phyloP scores from a whole-genome alignment of 2,797 vertebrate genomes.

The Gymnoscopelus braueri region DNA sequence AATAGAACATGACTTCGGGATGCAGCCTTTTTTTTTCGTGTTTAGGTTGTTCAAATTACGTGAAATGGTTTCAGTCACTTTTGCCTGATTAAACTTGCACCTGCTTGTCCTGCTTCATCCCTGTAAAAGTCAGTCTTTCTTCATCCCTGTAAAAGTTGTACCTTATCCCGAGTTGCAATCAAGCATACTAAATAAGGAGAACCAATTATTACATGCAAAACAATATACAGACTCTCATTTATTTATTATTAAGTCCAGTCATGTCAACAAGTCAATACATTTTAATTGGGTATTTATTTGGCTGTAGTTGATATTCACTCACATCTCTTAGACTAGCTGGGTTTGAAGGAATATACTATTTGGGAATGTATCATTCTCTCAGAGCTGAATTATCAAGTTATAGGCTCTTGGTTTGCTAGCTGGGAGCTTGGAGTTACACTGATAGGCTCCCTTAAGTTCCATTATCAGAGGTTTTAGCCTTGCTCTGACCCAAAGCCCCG shows the following conservation, averaged over 20 bases:
- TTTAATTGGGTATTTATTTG: constrained; percentile 4
- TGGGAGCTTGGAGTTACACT: constrained; percentile 32
- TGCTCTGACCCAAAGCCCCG: constrained; percentile 60
- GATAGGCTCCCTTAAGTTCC: constrained; percentile 41
- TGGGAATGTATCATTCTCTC: constrained; percentile 8
- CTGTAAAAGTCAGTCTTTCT: constrained; percentile 9
- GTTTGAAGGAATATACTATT: neutral
- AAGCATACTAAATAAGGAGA: neutral
- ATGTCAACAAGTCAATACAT: constrained; percentile 2
- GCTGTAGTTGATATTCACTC: constrained; percentile 16
- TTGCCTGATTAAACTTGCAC: constrained; percentile 18
- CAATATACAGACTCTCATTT: neutral
- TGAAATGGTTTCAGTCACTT: constrained; percentile 13
- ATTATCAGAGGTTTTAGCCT: constrained; percentile 54
- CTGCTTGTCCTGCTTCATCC: constrained; percentile 11
- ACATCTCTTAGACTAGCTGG: constrained; percentile 4
- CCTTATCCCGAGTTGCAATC: constrained; percentile 7
- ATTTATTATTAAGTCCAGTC: constrained; percentile 12
- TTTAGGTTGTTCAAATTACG: neutral
- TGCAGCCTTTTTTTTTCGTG: neutral
- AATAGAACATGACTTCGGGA: constrained; percentile 15
- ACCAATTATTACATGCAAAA: constrained; percentile 19
- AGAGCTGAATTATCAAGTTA: constrained; percentile 22
- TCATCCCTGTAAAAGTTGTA: constrained; percentile 1
- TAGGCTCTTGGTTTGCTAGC: constrained; percentile 30